Evolutionary conservation across 2,113 vertebrate genomes (phyloP).

Genomic region (Nibea albiflora): DNA sequence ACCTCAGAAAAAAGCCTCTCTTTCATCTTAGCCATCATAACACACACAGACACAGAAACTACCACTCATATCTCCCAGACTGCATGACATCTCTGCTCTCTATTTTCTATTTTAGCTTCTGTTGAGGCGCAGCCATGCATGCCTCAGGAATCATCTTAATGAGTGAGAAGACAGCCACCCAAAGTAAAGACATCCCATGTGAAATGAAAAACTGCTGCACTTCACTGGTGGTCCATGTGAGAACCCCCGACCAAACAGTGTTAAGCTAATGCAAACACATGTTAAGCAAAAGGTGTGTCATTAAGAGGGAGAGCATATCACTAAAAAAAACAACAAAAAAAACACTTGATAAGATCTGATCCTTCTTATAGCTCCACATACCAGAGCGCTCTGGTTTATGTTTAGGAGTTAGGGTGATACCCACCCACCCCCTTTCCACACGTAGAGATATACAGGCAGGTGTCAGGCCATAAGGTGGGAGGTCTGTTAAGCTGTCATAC

Average conservation of each 20-base stretch:
- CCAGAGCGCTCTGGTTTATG: slow-evolving; percentile 52
- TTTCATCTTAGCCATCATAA: background rate
- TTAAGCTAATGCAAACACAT: background rate
- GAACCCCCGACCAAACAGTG: background rate
- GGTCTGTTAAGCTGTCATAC: slow-evolving; percentile 42
- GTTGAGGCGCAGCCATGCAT: slow-evolving; percentile 33
- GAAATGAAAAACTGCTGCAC: slow-evolving; percentile 22
- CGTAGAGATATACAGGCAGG: slow-evolving; percentile 51
- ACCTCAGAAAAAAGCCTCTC: background rate
- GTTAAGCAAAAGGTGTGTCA: slow-evolving; percentile 21
- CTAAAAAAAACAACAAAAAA: background rate
- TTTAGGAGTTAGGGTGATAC: slow-evolving; percentile 41
- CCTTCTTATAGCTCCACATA: slow-evolving; percentile 38
- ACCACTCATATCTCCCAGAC: slow-evolving; percentile 24
- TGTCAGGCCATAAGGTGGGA: slow-evolving; percentile 57
- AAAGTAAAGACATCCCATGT: background rate
- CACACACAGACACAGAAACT: background rate
- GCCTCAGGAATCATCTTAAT: slow-evolving; percentile 30
- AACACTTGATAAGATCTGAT: slow-evolving; percentile 39
- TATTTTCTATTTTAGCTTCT: slow-evolving; percentile 34
- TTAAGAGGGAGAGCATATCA: slow-evolving; percentile 16
- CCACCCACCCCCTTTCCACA: background rate
- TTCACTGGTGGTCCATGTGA: slow-evolving; percentile 22
- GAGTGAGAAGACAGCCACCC: slow-evolving; percentile 33
- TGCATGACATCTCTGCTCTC: slow-evolving; percentile 18